These are phyloP conservation scores for Diplolepis rosae DNA, from an alignment of 2,888 invertebrate species.

Conservation along the genomic window DNA sequence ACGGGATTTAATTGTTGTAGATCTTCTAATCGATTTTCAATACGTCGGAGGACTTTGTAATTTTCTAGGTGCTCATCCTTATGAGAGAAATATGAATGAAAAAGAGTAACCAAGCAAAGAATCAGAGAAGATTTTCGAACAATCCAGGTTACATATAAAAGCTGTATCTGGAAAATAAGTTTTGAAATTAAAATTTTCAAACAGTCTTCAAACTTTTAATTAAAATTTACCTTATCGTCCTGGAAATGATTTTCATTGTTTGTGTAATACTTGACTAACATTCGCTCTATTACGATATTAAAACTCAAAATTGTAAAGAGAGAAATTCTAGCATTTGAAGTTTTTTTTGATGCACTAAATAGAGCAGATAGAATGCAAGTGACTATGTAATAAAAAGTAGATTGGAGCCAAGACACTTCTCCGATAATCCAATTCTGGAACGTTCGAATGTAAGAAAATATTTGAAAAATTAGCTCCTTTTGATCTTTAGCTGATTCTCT, in stretches of 20 bases:
- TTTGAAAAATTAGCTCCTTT: slow-evolving; percentile 75
- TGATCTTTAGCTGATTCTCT: slow-evolving; percentile 76
- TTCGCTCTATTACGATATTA: slow-evolving; percentile 75
- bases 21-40: slow-evolving; percentile 59
- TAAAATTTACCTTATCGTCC: slow-evolving; percentile 56
- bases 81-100: slow-evolving; percentile 61
- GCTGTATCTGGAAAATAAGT: slow-evolving; percentile 29
- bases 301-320: slow-evolving; percentile 75
- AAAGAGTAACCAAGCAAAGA: slow-evolving; percentile 59
- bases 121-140: slow-evolving; percentile 58
- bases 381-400: slow-evolving; percentile 77
- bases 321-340: slow-evolving; percentile 76
- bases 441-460: slow-evolving; percentile 76
- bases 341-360: slow-evolving; percentile 77
- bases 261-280: slow-evolving; percentile 65
- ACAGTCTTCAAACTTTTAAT: not conserved
- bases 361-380: slow-evolving; percentile 76
- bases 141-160: slow-evolving; percentile 58
- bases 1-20: slow-evolving; percentile 49
- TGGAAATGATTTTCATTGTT: slow-evolving; percentile 46
- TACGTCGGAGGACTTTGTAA: slow-evolving; percentile 60
- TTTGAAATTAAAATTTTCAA: not conserved
- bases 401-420: slow-evolving; percentile 80
- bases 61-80: slow-evolving; percentile 62
- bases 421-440: slow-evolving; percentile 79